Evolutionary conservation across 2,113 vertebrate species (phyloP).

Genomic region (Tringa solitaria): DNA sequence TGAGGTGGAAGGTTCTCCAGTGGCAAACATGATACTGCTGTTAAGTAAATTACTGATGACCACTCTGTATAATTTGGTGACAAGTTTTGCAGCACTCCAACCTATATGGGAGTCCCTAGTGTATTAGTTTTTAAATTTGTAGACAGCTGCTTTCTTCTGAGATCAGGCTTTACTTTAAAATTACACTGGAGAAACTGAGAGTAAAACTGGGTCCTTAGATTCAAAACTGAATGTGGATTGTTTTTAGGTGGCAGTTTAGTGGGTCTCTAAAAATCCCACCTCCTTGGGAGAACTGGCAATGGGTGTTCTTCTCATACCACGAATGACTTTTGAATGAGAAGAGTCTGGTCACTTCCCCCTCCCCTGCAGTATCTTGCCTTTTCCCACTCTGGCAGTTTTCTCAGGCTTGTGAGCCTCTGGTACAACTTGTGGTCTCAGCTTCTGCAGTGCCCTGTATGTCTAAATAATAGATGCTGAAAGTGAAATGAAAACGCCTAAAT

Average conservation of each 20-base stretch:
- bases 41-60: neutral
- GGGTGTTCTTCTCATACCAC: neutral
- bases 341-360: neutral
- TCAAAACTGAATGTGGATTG: neutral
- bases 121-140: neutral
- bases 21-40: neutral
- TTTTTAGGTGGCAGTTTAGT: neutral
- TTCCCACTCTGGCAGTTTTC: neutral
- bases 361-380: neutral
- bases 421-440: neutral
- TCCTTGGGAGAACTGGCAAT: neutral
- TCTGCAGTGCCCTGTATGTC: neutral
- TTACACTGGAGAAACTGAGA: neutral
- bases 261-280: neutral
- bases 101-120: fast-evolving
- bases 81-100: neutral
- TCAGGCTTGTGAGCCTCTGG: neutral
- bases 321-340: neutral
- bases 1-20: neutral
- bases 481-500: neutral
- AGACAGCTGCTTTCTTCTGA: neutral
- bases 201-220: neutral
- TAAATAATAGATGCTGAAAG: constrained; percentile 64
- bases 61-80: neutral
- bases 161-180: neutral